Conservation (phyloP, 2,113 vertebrate genomes). For the Dicaeum eximium region DNA sequence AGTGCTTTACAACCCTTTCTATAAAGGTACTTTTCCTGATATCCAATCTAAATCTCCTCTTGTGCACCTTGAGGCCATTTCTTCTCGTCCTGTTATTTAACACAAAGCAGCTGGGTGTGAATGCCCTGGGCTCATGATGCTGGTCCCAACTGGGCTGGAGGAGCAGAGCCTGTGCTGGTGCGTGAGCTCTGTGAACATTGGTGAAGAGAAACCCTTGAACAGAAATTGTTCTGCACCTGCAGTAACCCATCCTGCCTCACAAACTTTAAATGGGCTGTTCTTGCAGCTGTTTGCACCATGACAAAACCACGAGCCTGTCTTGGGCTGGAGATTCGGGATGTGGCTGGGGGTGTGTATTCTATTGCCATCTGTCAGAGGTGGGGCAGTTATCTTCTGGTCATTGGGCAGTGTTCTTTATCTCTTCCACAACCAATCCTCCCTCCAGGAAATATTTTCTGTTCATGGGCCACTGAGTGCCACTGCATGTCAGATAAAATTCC, state of each 20-base stretch:
- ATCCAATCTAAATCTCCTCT: neutral
- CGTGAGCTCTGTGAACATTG: neutral
- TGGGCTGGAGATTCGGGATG: no score
- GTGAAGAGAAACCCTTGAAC: neutral
- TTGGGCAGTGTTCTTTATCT: no score
- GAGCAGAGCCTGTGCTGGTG: neutral
- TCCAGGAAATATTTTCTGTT: no score
- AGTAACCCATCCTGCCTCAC: neutral
- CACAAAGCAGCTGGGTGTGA: neutral
- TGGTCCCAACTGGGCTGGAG: neutral
- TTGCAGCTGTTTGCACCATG: neutral
- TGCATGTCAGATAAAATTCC: no score
- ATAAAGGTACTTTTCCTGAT: neutral
- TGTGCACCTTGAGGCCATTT: neutral
- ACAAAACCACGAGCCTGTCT: neutral
- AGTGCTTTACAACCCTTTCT: neutral
- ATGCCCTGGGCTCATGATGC: rapidly evolving
- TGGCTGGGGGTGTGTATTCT: no score
- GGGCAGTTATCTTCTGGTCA: no score
- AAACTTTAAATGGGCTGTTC: neutral
- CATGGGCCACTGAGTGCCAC: no score
- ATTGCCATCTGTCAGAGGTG: no score
- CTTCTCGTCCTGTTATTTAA: neutral
- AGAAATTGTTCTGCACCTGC: neutral
- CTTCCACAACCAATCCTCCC: no score